phyloP scores from a whole-genome alignment of 2,797 vertebrate species.

The Karalla daura region DNA sequence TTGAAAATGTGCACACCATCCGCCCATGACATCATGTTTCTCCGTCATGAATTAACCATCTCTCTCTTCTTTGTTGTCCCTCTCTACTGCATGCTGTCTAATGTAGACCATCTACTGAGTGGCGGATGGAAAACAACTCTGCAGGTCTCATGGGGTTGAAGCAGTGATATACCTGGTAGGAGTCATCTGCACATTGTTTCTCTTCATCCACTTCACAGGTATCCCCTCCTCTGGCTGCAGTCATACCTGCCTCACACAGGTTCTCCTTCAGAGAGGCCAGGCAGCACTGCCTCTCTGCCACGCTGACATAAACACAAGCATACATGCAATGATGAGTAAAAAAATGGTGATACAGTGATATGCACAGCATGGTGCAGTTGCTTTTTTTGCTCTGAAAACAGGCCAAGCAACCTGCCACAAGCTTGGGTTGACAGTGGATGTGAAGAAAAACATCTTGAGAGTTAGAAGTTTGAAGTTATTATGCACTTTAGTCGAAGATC shows the following conservation, averaged over 20 bases:
- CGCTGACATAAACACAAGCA: constrained; percentile 74
- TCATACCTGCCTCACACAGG: constrained; percentile 88
- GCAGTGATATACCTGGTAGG: constrained; percentile 81
- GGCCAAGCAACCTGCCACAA: not conserved
- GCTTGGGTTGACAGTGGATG: too few species aligned
- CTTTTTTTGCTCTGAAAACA: too few species aligned
- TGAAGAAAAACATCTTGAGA: too few species aligned
- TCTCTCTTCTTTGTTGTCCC: too few species aligned
- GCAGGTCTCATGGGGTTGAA: not conserved
- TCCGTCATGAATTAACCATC: not conserved
- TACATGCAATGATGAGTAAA: not conserved
- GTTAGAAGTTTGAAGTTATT: not conserved
- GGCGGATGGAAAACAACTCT: not conserved
- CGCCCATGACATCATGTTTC: constrained; percentile 11
- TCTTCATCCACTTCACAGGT: constrained; percentile 78
- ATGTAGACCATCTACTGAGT: not conserved
- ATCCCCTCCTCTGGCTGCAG: constrained; percentile 86
- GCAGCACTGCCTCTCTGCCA: constrained; percentile 91
- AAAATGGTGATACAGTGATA: too few species aligned
- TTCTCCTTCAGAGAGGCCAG: constrained; percentile 86
- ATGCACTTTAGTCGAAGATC: not conserved
- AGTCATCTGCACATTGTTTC: constrained; percentile 80
- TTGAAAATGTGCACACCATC: constrained; percentile 5
- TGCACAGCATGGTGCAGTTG: not conserved
- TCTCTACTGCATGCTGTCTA: not conserved